Percentiles rank a stretch among this genome's conserved stretches.
Conservation (phyloP, 2,888 invertebrate genomes). For the Tipula vernalis region DNA sequence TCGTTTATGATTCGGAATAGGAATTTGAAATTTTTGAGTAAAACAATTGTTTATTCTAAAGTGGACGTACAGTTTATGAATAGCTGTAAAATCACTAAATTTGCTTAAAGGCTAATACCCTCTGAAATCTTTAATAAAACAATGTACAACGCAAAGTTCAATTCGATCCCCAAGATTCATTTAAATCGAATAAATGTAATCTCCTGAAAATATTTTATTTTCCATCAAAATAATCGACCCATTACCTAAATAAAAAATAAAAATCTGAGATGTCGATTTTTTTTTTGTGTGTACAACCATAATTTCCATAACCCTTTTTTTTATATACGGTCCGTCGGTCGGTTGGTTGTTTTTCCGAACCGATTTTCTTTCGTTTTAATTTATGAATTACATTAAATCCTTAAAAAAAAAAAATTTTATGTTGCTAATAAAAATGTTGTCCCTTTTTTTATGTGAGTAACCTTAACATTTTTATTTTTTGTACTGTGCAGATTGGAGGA, state of each 20-base stretch:
- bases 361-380: constrained; percentile 7
- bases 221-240: constrained; percentile 4
- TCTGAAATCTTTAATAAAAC: neutral
- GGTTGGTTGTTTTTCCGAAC: neutral
- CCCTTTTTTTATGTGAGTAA: neutral
- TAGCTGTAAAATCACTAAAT: too few species aligned
- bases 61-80: too few species aligned
- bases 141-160: neutral
- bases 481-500: neutral
- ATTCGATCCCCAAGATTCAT: neutral
- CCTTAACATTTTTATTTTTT: neutral
- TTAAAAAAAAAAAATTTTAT: neutral
- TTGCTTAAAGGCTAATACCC: neutral
- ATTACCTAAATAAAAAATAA: neutral
- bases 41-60: too few species aligned
- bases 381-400: constrained; percentile 7
- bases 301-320: neutral
- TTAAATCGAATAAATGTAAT: neutral
- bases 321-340: neutral
- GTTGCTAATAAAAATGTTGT: constrained; percentile 5
- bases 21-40: too few species aligned
- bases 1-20: too few species aligned
- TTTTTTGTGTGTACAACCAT: neutral
- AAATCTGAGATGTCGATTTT: neutral
- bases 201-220: neutral